These are phyloP conservation scores for Anisognathus igniventris DNA, from an alignment of 2,797 vertebrate species.

Conservation along the genomic window DNA sequence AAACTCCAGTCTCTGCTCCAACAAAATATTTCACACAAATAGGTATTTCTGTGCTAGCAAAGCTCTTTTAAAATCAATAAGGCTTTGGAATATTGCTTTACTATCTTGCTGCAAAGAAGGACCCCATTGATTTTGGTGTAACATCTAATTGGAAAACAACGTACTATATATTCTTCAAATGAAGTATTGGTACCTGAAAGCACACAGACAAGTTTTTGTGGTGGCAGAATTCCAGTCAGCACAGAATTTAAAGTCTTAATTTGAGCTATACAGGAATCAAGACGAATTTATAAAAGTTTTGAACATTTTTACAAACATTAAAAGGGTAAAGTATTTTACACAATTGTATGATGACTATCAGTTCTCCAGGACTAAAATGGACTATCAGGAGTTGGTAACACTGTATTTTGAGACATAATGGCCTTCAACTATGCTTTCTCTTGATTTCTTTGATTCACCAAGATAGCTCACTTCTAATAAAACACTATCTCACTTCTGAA, in stretches of 20 bases:
- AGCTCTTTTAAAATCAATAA: slow-evolving; percentile 10
- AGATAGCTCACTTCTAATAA: neutral
- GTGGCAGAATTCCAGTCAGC: neutral
- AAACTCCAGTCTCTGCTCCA: neutral
- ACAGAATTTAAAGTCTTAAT: neutral
- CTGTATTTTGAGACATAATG: neutral
- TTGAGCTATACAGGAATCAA: neutral
- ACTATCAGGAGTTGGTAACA: neutral
- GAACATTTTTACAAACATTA: neutral
- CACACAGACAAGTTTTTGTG: neutral
- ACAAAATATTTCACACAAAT: neutral
- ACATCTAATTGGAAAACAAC: neutral
- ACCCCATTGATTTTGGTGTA: slow-evolving; percentile 19
- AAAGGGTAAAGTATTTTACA: neutral
- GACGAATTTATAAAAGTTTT: neutral
- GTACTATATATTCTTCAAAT: slow-evolving; percentile 8
- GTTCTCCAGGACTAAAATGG: neutral
- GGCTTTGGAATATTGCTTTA: neutral
- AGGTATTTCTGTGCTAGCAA: neutral
- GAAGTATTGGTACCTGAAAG: neutral
- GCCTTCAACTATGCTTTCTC: neutral
- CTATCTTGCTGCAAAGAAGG: neutral
- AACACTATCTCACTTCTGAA: neutral
- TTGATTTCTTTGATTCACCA: neutral
- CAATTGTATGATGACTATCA: neutral